phyloP scores from a whole-genome alignment of 2,888 invertebrate species.

The Adelognathus sp. region DNA sequence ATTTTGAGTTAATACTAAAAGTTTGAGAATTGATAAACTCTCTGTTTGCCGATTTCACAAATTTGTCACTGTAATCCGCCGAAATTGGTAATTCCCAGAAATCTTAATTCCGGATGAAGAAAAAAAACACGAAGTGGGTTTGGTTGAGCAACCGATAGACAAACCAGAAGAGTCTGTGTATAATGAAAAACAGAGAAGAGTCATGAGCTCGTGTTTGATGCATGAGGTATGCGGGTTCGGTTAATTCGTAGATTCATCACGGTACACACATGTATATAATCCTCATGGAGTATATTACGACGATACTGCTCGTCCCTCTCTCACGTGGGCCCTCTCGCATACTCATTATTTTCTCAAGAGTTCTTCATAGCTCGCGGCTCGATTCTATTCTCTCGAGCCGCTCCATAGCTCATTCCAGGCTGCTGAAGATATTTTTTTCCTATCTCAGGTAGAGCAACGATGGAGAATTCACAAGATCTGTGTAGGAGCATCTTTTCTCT shows the following conservation, averaged over 20 bases:
- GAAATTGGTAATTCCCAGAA: not conserved
- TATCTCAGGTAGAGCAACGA: slow-evolving; percentile 13
- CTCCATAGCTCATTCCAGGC: slow-evolving; percentile 12
- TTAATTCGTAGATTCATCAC: slow-evolving; percentile 67
- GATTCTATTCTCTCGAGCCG: slow-evolving; percentile 24
- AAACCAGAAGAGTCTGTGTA: slow-evolving; percentile 1
- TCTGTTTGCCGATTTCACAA: not conserved
- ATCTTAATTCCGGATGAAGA: not conserved
- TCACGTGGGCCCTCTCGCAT: slow-evolving; percentile 6
- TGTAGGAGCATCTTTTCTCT: not conserved
- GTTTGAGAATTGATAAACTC: not conserved
- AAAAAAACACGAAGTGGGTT: not conserved
- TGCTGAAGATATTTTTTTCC: slow-evolving; percentile 3
- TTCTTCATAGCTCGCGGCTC: slow-evolving; percentile 5
- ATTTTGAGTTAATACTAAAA: no score
- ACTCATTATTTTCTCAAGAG: slow-evolving; percentile 38
- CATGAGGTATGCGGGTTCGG: slow-evolving; percentile 55
- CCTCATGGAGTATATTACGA: slow-evolving; percentile 28
- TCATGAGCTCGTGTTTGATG: slow-evolving; percentile 51
- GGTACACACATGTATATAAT: no score
- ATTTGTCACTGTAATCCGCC: not conserved
- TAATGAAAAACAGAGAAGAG: slow-evolving; percentile 1
- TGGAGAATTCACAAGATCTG: not conserved
- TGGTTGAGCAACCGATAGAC: slow-evolving; percentile 19
- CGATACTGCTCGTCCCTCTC: slow-evolving; percentile 8